phyloP scores from a whole-genome alignment of 2,113 vertebrate genomes.

The Sakesphorus luctuosus region DNA sequence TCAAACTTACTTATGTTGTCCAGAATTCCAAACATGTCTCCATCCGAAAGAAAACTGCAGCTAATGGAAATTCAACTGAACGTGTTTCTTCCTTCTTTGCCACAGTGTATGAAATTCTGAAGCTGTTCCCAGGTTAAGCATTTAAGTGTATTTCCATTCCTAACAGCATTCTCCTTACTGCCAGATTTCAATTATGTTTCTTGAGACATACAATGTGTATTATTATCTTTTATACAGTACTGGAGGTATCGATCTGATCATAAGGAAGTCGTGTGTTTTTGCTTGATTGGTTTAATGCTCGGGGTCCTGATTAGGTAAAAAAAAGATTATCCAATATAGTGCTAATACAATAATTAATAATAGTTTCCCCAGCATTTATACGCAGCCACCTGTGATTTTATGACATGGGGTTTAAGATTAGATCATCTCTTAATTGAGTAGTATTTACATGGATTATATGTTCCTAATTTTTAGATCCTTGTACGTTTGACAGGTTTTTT shows the following conservation, averaged over 20 bases:
- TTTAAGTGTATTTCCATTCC: background rate
- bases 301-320: background rate
- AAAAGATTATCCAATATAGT: background rate
- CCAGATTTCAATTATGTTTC: background rate
- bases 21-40: conserved; percentile 79
- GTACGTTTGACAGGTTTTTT: background rate
- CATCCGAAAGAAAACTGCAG: conserved; percentile 74
- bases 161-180: background rate
- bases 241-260: background rate
- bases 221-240: background rate
- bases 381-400: background rate
- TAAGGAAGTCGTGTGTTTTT: background rate
- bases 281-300: background rate
- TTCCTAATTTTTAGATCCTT: background rate
- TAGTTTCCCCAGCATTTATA: background rate
- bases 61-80: conserved; percentile 74
- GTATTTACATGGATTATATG: background rate
- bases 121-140: background rate
- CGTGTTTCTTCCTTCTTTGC: conserved; percentile 26
- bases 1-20: conserved; percentile 77
- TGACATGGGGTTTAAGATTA: background rate
- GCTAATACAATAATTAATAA: background rate
- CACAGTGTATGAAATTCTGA: conserved; percentile 25
- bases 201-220: background rate
- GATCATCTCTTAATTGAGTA: background rate